These are phyloP conservation scores for Drosophila ambigua DNA, from an alignment of 1,140 invertebrate genomes.

Conservation along the genomic window DNA sequence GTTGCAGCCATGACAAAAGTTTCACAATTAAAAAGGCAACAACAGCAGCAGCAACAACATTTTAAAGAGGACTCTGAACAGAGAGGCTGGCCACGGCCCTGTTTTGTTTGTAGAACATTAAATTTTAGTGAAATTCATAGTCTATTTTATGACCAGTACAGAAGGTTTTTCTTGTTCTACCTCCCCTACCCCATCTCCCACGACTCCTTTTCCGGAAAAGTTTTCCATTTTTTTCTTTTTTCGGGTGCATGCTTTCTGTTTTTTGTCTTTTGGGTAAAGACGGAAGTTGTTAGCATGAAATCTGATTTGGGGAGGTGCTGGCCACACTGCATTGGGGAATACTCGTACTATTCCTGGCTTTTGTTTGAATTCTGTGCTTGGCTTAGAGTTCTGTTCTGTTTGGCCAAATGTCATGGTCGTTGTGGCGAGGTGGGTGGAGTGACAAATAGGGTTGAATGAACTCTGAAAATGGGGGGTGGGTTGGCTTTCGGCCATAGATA, in stretches of 20 bases:
- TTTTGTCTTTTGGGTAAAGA: slow-evolving; percentile 34
- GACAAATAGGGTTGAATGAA: slow-evolving; percentile 51
- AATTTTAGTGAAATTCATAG: slow-evolving; percentile 65
- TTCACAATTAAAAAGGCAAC: slow-evolving; percentile 70
- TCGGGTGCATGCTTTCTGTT: slow-evolving; percentile 29
- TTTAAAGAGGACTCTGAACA: slow-evolving; percentile 31
- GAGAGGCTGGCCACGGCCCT: neutral
- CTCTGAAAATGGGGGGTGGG: slow-evolving; percentile 21
- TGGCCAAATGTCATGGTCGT: too few species aligned
- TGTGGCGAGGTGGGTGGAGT: neutral
- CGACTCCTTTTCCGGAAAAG: slow-evolving; percentile 31
- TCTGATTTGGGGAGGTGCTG: slow-evolving; percentile 45
- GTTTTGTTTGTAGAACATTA: slow-evolving; percentile 40
- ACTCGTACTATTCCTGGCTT: slow-evolving; percentile 37
- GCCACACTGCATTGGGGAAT: slow-evolving; percentile 27
- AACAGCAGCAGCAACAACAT: slow-evolving; percentile 37
- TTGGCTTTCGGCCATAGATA: slow-evolving; percentile 32
- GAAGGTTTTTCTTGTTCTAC: slow-evolving; percentile 18
- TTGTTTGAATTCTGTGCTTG: slow-evolving; percentile 40
- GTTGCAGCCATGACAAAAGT: slow-evolving; percentile 56
- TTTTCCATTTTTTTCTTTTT: slow-evolving; percentile 47
- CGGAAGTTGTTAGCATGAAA: slow-evolving; percentile 61
- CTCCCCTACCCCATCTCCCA: neutral
- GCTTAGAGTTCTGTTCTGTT: slow-evolving; percentile 15
- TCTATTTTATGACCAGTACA: slow-evolving; percentile 63